These are phyloP conservation scores for Burhinus oedicnemus DNA, from an alignment of 2,113 vertebrate genomes.

Conservation along the genomic window DNA sequence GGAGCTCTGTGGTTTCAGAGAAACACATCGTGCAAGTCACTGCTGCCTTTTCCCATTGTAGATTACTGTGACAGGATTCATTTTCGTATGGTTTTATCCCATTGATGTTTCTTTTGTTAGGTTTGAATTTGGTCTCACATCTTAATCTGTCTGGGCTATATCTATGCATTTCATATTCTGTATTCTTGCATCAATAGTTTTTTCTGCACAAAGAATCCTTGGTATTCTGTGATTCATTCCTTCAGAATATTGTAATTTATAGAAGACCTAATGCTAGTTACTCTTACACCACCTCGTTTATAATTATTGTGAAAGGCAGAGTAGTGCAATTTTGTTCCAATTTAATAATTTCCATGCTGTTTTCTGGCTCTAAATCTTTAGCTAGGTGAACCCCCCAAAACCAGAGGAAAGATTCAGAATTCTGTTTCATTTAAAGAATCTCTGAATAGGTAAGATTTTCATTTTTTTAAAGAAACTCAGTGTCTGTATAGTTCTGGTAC, in stretches of 20 bases:
- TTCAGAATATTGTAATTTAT: not conserved
- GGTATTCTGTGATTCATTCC: not conserved
- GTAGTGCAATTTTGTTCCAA: not conserved
- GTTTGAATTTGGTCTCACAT: not conserved
- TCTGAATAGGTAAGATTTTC: not conserved
- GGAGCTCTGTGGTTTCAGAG: not conserved
- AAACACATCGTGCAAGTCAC: not conserved
- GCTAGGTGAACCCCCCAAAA: not conserved
- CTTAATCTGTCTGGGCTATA: not conserved
- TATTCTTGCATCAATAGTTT: not conserved
- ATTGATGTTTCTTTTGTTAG: not conserved
- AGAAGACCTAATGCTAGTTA: not conserved
- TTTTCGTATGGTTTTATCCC: not conserved
- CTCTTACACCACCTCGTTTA: not conserved
- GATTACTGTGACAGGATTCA: not conserved
- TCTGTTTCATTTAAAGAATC: constrained; percentile 41
- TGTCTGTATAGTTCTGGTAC: not conserved
- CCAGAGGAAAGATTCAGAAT: not conserved
- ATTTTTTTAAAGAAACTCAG: not conserved
- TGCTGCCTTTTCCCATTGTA: not conserved
- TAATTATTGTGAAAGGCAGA: not conserved
- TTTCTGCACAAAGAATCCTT: not conserved
- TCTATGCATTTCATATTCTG: not conserved
- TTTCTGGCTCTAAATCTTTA: constrained; percentile 18
- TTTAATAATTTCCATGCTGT: not conserved